Evolutionary conservation across 2,888 invertebrate genomes (phyloP), one percentile per base, ranked within the genome.

Genomic region (Diabrotica balteata): DNA sequence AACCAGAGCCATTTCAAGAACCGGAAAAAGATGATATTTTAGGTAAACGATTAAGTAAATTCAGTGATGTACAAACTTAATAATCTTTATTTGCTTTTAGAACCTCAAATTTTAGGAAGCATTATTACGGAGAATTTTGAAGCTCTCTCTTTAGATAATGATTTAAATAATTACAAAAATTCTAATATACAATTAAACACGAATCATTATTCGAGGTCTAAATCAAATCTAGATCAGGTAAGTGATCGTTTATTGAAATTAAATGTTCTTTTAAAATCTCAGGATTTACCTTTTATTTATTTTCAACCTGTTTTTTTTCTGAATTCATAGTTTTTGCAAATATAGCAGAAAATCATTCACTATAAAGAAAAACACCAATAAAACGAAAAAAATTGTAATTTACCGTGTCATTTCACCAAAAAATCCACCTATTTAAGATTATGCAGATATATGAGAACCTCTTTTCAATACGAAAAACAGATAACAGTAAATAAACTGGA

Each of bases 1-100:
- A 86, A 80, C 78, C 78, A 42, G 86, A 87, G 80, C 85, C 86
- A 75, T 87, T 86, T 77, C 81, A 84, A 77, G 86, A 86, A 80
- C 87, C 88, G 75, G 85, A 83, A 75, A 81, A 82, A 68, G 81
- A 82, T 70, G 73, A 73, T 57, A 62, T 51, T 57, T 50, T 76
- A 72, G 80, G 80, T 81, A 75, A 61, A 49, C 4, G 32, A 2
- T 32, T 32, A 32, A 9, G 4, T 44, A 55, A 32, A 49, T n/a
- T 51, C n/a, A 8, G 11, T 51, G 17, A 11, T 9, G 9, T 51
- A 47, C 10, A 47, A 47, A 47, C 8, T 51, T 47, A 11, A 4
- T 43, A 44, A 11, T 51, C 11, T 8, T 1, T 11, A 46, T 68
- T 0, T 60, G 80, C 86, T 86, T 17, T 77, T 86, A 5, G 84